Evolutionary conservation across 2,888 invertebrate species (phyloP), one percentile per base, ranked within the genome.

Genomic region (Drosophila hawaiiensis): DNA sequence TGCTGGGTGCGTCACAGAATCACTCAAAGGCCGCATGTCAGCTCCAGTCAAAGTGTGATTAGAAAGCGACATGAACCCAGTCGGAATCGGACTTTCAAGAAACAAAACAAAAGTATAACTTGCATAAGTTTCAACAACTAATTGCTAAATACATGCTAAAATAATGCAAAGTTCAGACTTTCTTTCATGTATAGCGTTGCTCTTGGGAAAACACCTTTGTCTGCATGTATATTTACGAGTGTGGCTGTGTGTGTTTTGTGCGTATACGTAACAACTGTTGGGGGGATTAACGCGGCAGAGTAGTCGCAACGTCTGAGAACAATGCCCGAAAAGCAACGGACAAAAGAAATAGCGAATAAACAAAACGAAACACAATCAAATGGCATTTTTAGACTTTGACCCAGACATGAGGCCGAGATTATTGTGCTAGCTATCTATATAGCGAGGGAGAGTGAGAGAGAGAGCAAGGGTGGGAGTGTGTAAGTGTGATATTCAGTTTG

Each of bases 331-430:
- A 52, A 64, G 50, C 22, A 35, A 50, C 16, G 39, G 14, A 41
- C 58, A 63, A 58, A 68, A 71, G 29, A 28, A 56, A 56, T 64
- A 68, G 59, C 31, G 47, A 58, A 63, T 60, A 65, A 69, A 78
- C 29, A 67, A 72, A 83, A 68, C 75, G 65, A 70, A 87, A 70
- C 70, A 60, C 43, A 74, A 81, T 52, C 50, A 69, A 80, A 81
- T 68, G 63, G 72, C 29, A 82, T 73, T 73, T 6, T 73, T 70
- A 80, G 87, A 88, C 87, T 90, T 88, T 89, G 87, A 90, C 80
- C 90, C 84, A 90, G 90, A 83, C 88, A 84, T 68, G 65, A 64
- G 82, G 70, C 77, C 69, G 80, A 82, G 88, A 90, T 85, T 87
- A 83, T 72, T 63, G 72, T 67, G 66, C 61, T 16, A 47, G 16